phyloP scores from a whole-genome alignment of 2,888 invertebrate genomes.

The Drosophila birchii region DNA sequence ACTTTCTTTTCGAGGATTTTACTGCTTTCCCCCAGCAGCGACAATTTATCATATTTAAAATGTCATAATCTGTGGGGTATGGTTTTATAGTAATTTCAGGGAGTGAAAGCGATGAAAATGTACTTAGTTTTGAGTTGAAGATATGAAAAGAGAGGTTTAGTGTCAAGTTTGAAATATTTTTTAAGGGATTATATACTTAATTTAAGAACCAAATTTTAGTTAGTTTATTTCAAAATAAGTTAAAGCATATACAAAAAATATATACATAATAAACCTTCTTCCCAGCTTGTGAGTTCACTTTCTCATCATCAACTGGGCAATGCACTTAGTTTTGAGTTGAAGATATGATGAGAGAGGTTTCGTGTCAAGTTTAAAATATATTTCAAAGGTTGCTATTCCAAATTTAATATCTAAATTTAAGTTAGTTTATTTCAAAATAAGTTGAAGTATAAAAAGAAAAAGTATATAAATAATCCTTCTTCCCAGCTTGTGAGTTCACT shows the following conservation, averaged over 20 bases:
- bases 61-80: conserved; percentile 64
- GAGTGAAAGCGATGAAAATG: conserved; percentile 1
- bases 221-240: neutral
- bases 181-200: no score
- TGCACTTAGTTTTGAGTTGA: neutral
- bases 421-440: neutral
- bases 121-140: neutral
- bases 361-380: no score
- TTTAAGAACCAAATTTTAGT: neutral
- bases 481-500: neutral
- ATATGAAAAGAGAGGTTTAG: neutral
- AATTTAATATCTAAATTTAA: neutral
- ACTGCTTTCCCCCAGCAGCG: conserved; percentile 57
- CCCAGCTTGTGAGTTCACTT: neutral
- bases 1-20: conserved; percentile 56
- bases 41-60: conserved; percentile 84
- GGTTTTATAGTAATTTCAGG: conserved; percentile 4
- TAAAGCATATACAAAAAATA: neutral
- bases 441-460: no score
- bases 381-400: no score
- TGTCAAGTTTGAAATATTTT: no score
- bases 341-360: neutral
- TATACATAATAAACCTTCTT: neutral
- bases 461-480: neutral
- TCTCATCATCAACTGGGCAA: conserved; percentile 13